phyloP scores from a whole-genome alignment of 2,888 invertebrate genomes.

The Cosmorhoe ocellata region DNA sequence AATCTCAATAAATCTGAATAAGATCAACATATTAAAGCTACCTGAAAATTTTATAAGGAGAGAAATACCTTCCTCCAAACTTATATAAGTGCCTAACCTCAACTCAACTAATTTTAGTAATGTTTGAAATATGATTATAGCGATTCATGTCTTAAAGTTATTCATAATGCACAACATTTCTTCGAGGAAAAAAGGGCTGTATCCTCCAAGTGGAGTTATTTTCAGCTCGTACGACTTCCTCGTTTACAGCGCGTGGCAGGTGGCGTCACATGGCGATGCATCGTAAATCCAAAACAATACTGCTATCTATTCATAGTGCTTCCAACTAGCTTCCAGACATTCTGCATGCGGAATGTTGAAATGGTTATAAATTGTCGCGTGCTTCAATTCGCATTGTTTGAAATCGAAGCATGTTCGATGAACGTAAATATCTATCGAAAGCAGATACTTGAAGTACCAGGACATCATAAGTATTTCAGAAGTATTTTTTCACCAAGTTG shows the following conservation, averaged over 20 bases:
- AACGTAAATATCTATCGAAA: background rate
- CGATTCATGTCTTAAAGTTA: background rate
- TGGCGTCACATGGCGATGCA: constrained; percentile 31
- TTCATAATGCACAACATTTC: constrained; percentile 11
- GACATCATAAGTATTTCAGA: no score
- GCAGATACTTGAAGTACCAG: no score
- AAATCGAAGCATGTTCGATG: background rate
- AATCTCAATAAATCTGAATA: background rate
- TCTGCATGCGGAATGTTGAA: constrained; percentile 31
- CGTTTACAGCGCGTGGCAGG: constrained; percentile 27
- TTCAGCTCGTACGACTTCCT: constrained; percentile 25
- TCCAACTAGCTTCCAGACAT: constrained; percentile 32
- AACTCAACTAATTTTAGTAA: no score
- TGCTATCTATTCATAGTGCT: constrained; percentile 35
- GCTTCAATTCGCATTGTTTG: constrained; percentile 11
- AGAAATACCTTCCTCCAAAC: no score
- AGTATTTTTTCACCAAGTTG: no score
- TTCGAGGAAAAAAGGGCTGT: constrained; percentile 18
- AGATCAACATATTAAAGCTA: no score
- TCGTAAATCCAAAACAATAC: constrained; percentile 41
- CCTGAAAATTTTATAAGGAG: no score
- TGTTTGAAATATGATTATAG: no score
- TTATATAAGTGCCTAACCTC: no score
- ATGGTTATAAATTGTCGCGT: constrained; percentile 27
- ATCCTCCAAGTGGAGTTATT: constrained; percentile 15